Conservation (phyloP, 2,113 vertebrate genomes). For the Aspiorhynchus laticeps region DNA sequence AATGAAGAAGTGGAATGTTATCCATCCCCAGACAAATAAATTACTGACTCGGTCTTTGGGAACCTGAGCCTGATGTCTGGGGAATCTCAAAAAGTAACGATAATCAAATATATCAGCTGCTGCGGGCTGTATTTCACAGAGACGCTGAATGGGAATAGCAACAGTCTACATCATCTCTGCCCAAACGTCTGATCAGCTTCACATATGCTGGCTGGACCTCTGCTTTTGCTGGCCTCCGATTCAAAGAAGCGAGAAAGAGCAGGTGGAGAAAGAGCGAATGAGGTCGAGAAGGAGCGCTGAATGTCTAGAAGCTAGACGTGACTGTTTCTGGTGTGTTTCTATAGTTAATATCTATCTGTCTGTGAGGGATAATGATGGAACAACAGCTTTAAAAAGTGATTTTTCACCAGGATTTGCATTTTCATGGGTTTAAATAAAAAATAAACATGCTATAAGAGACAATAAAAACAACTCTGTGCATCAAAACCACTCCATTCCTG, state of each 20-base stretch:
- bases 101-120: conserved; percentile 53
- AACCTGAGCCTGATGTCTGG: conserved; percentile 40
- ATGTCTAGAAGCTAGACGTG: background rate
- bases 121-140: conserved; percentile 52
- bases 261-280: conserved; percentile 13
- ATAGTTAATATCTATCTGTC: too few relatives aligned
- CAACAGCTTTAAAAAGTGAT: too few relatives aligned
- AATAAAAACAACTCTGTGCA: too few relatives aligned
- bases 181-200: conserved; percentile 7
- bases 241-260: conserved; percentile 42
- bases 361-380: too few relatives aligned
- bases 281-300: background rate
- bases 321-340: too few relatives aligned
- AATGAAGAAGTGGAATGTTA: conserved; percentile 56
- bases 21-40: conserved; percentile 50
- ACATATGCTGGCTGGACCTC: conserved; percentile 32
- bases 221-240: conserved; percentile 41
- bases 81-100: conserved; percentile 36
- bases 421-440: background rate
- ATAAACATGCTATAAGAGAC: background rate
- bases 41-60: conserved; percentile 31
- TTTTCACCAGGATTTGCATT: background rate
- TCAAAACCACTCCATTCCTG: too few relatives aligned
- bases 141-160: conserved; percentile 44
- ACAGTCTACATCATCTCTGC: conserved; percentile 26